phyloP scores from a whole-genome alignment of 2,797 vertebrate species.

The Tenualosa ilisha region DNA sequence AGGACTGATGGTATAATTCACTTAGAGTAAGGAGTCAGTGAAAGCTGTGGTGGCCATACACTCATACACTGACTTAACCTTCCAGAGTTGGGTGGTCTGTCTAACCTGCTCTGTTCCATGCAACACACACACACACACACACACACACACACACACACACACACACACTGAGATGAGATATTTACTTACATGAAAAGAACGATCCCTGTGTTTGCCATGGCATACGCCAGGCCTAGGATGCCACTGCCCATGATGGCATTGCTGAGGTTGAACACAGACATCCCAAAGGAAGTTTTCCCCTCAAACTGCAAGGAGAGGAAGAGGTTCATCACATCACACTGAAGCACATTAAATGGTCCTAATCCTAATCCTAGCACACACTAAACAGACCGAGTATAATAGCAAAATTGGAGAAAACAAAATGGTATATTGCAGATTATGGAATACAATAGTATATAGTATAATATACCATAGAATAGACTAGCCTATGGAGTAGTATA shows the following conservation, averaged over 20 bases:
- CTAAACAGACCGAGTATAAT: neutral
- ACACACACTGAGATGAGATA: constrained; percentile 44
- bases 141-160: constrained; percentile 43
- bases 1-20: neutral
- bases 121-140: constrained; percentile 25
- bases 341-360: no score
- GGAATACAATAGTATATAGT: no score
- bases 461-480: no score
- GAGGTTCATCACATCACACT: neutral
- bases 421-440: neutral
- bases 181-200: constrained; percentile 84
- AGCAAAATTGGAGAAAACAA: neutral
- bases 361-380: no score
- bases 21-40: neutral
- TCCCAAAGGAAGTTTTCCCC: constrained; percentile 86
- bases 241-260: constrained; percentile 89
- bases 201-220: constrained; percentile 87
- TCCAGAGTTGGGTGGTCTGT: neutral
- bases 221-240: constrained; percentile 83
- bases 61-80: neutral
- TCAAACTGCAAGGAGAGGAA: constrained; percentile 72
- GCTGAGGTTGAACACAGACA: constrained; percentile 88
- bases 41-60: neutral
- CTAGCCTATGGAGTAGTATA: no score
- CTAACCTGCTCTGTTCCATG: constrained; percentile 27